A percentile compares a stretch with the other conserved stretches of the same genome.
These are phyloP conservation scores for Ophioninae sp. DNA, from an alignment of 2,888 invertebrate species.

Conservation along the genomic window DNA sequence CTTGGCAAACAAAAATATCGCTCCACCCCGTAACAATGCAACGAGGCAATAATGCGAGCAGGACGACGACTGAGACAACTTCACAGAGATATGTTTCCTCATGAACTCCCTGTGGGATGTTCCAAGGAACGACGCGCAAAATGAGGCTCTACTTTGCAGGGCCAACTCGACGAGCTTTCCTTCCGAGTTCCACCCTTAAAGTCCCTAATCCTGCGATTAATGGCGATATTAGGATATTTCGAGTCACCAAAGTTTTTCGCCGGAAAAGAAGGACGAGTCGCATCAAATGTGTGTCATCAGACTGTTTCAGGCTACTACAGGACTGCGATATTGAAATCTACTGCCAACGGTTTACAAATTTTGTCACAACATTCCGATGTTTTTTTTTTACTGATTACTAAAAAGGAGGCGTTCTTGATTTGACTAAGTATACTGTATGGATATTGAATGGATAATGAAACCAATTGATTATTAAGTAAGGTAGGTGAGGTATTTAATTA, in stretches of 20 bases:
- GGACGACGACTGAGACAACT: conserved; percentile 38
- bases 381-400: too few relatives aligned
- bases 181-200: conserved; percentile 23
- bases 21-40: conserved; percentile 60
- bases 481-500: too few relatives aligned
- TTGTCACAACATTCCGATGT: neutral
- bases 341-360: neutral
- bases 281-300: neutral
- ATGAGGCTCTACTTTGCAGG: conserved; percentile 31
- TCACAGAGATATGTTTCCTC: conserved; percentile 18
- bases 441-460: too few relatives aligned
- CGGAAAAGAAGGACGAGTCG: neutral
- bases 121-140: conserved; percentile 14
- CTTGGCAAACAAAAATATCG: conserved; percentile 58
- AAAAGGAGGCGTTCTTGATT: too few relatives aligned
- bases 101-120: conserved; percentile 33
- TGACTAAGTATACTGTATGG: too few relatives aligned
- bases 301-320: neutral
- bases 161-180: conserved; percentile 40
- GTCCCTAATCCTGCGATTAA: neutral
- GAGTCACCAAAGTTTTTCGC: neutral
- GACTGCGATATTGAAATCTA: neutral
- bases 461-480: too few relatives aligned
- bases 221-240: conserved; percentile 5
- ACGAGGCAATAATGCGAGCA: conserved; percentile 59